Evolutionary conservation across 35 echinoderm and acorn worm species (phyloP).

Genomic region (Stichopus chloronotus): DNA sequence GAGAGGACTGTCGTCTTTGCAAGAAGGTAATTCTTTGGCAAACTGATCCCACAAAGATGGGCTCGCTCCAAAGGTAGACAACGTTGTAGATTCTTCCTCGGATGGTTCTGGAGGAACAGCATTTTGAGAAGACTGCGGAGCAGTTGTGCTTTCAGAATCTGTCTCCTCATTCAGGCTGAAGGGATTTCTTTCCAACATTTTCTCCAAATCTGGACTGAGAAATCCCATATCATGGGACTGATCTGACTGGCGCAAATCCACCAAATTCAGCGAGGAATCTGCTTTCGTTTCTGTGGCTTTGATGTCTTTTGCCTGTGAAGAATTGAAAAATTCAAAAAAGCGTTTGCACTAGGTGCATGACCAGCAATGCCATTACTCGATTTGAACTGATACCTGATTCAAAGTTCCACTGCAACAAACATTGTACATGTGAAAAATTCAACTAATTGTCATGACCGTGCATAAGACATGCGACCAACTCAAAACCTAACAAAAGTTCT

Average conservation of each 20-base stretch:
- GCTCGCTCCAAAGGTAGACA: neutral
- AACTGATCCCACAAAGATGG: slow-evolving; percentile 43
- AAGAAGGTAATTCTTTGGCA: slow-evolving; percentile 32
- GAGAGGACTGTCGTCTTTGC: neutral
- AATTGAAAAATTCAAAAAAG: neutral
- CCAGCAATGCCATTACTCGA: no score
- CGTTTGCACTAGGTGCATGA: no score
- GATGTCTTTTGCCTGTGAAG: neutral
- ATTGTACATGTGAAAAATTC: no score
- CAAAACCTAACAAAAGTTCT: no score
- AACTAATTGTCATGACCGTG: no score
- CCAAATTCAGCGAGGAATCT: neutral
- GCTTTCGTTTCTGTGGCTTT: neutral
- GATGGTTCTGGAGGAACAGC: neutral
- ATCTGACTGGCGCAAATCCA: neutral
- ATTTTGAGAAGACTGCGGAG: neutral
- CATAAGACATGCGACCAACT: no score
- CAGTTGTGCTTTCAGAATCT: neutral
- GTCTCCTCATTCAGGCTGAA: slow-evolving; percentile 44
- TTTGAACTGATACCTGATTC: no score
- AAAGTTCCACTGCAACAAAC: no score
- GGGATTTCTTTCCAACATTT: slow-evolving; percentile 39
- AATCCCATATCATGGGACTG: neutral
- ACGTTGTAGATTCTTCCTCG: neutral
- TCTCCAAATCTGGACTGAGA: slow-evolving; percentile 38